These are phyloP conservation scores for Xenops minutus DNA, from an alignment of 2,797 vertebrate species.

Conservation along the genomic window DNA sequence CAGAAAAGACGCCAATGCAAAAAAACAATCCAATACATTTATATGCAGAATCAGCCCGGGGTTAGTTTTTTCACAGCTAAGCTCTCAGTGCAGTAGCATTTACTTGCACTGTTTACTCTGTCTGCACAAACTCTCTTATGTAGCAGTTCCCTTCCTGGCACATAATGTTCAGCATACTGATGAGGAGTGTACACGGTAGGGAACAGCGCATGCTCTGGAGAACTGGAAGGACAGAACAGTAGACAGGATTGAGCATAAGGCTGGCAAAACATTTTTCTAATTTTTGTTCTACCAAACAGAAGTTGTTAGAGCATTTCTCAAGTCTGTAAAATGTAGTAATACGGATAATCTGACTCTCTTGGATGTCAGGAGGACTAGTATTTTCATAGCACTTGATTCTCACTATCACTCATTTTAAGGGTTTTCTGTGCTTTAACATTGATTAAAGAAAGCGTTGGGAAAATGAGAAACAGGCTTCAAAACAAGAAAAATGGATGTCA, in stretches of 20 bases:
- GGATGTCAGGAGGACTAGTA: not conserved
- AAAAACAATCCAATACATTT: not conserved
- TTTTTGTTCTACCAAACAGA: not conserved
- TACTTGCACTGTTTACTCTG: constrained; percentile 32
- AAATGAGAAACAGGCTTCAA: not conserved
- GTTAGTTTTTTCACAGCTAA: not conserved
- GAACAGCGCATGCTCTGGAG: constrained; percentile 29
- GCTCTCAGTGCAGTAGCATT: not conserved
- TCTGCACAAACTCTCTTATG: constrained; percentile 18
- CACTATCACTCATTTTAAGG: not conserved
- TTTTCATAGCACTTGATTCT: not conserved
- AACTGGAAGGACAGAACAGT: not conserved
- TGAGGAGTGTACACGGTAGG: not conserved
- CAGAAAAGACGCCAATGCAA: not conserved
- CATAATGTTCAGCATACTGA: constrained; percentile 43
- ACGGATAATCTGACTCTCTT: not conserved
- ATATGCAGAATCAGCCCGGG: not conserved
- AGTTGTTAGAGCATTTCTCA: not conserved
- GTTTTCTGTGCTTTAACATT: not conserved
- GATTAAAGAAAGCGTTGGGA: not conserved
- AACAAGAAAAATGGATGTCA: not conserved
- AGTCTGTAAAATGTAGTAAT: not conserved
- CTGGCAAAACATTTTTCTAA: not conserved
- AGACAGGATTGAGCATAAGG: not conserved
- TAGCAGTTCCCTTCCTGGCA: constrained; percentile 18